Base-by-base conservation (phyloP, 1,140 invertebrate genomes). In the Drosophila chauvacae region DNA sequence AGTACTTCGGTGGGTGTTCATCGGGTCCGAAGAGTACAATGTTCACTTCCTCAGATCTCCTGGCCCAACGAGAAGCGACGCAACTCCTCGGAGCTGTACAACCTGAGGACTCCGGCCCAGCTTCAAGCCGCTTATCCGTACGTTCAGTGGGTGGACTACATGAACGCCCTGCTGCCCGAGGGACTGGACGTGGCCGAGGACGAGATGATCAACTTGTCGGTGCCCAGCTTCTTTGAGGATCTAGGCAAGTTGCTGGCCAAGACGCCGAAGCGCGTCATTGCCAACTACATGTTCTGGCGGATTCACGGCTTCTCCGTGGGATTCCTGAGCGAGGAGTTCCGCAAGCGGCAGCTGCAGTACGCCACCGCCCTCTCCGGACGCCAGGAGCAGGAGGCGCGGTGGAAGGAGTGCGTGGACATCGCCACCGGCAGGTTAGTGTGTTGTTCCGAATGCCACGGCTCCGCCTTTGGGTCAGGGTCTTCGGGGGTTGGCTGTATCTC, bases 21-120 rank as follows among this genome's bases (percentile, higher is more conserved):
- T 3, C 13, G 7, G 20, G 14, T 4, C 1, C 2, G 11, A 14
- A 2, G 14, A 47, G 2, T 53, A 39, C 39, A 7, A 28, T 10
- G 23, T 42, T 48, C 1, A 1, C 7, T 30, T 37, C 33, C 14
- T 0, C 3, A 98, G 97, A 97, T 97, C 74, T 98, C 97, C 0
- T 93, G 97, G 79, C 97, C 98, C 3, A 94, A 95, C 64, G 98
- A 99, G 92, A 97, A 99, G 93, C 94, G 98, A 51, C 94, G 98
- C 64, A 98, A 99, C 92, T 97, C 97, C 3, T 96, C 97, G 4
- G 96, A 96, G 66, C 93, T 98, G 4, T 99, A 99, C 93, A 98
- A 99, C 90, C 96, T 97, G 14, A 97, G 98, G 95, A 96, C 95
- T 0, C 93, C 99, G 4, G 91, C 91, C 6, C 94, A 98, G 64